A percentile compares a stretch with the other conserved stretches of the same genome.
phyloP scores from a whole-genome alignment of 1,140 invertebrate genomes.

The Prorops nasuta region DNA sequence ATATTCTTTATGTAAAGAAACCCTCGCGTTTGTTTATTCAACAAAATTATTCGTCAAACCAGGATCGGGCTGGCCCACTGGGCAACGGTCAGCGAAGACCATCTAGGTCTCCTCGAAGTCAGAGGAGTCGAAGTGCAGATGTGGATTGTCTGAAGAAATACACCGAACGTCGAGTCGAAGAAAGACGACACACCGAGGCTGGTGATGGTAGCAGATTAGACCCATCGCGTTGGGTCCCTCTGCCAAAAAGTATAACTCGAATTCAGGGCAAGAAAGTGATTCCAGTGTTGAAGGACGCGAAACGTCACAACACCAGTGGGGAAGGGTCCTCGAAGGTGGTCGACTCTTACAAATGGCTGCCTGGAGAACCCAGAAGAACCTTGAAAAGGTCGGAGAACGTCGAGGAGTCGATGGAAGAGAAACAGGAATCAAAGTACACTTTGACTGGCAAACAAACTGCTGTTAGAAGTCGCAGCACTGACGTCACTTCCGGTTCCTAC shows the following conservation, averaged over 20 bases:
- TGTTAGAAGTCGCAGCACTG: constrained; percentile 26
- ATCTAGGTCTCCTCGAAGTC: constrained; percentile 42
- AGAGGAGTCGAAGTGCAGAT: constrained; percentile 43
- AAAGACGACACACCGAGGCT: constrained; percentile 38
- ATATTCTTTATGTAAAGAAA: too few species aligned
- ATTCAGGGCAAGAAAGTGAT: constrained; percentile 5
- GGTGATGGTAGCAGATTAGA: constrained; percentile 25
- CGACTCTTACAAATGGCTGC: too few species aligned
- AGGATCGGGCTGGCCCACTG: constrained; percentile 41
- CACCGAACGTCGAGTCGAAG: constrained; percentile 38
- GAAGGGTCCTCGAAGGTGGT: not conserved
- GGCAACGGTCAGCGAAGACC: constrained; percentile 37
- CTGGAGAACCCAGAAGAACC: not conserved
- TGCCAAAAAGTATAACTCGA: constrained; percentile 16
- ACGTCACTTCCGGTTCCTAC: constrained; percentile 14
- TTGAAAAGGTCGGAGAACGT: constrained; percentile 10
- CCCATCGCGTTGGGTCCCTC: constrained; percentile 27
- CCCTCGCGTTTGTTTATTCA: too few species aligned
- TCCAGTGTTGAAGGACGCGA: constrained; percentile 5
- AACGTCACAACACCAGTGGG: constrained; percentile 1
- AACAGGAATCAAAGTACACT: not conserved
- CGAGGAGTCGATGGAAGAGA: not conserved
- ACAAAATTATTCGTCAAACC: not conserved
- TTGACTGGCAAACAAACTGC: not conserved
- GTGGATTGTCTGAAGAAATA: constrained; percentile 45